Percentiles rank a stretch among this genome's conserved stretches.
Conservation (phyloP, 2,113 vertebrate species). For the Neogobius melanostomus region DNA sequence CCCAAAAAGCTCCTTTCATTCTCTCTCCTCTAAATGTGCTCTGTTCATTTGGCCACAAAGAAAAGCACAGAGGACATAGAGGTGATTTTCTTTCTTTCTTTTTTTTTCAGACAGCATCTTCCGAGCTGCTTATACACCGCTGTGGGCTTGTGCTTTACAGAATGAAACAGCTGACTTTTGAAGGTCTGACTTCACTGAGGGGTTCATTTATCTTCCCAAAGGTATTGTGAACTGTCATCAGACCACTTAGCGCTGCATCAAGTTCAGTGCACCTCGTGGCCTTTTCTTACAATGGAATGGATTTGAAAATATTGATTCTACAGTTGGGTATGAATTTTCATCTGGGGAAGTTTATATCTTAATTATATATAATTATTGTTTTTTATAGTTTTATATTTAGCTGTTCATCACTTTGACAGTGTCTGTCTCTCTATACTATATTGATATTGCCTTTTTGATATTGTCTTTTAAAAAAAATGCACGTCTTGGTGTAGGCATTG, state of each 20-base stretch:
- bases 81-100: slow-evolving; percentile 23
- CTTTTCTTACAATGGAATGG: no score
- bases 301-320: not conserved
- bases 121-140: slow-evolving; percentile 44
- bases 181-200: slow-evolving; percentile 53
- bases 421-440: not conserved
- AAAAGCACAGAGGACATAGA: slow-evolving; percentile 37
- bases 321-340: not conserved
- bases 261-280: no score
- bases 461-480: not conserved
- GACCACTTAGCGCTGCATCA: not conserved
- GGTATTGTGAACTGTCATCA: slow-evolving; percentile 1
- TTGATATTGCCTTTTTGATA: no score
- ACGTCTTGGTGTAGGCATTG: not conserved
- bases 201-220: slow-evolving; percentile 51
- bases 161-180: slow-evolving; percentile 60
- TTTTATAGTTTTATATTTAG: no score
- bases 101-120: slow-evolving; percentile 22
- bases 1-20: slow-evolving; percentile 15
- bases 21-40: not conserved
- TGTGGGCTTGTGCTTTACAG: slow-evolving; percentile 42
- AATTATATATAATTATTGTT: not conserved
- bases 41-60: slow-evolving; percentile 34
- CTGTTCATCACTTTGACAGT: no score
- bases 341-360: slow-evolving; percentile 3